These are phyloP conservation scores for Coecobrya sp. DNA, from an alignment of 2,888 invertebrate species.

Conservation along the genomic window DNA sequence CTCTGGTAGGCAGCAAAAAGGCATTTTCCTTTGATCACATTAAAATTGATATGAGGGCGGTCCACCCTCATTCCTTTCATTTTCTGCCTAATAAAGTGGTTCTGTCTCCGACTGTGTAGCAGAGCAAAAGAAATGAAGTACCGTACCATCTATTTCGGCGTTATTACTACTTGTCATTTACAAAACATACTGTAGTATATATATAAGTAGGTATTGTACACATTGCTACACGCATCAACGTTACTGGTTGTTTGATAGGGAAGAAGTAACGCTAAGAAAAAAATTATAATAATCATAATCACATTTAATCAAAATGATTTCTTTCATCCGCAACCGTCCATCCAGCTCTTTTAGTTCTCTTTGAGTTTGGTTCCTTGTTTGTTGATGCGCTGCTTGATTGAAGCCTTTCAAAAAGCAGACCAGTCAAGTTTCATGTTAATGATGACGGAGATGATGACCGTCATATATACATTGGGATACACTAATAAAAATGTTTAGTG, in stretches of 20 bases:
- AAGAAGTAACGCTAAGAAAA: background rate
- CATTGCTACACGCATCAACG: no score
- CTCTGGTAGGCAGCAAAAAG: background rate
- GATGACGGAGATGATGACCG: slow-evolving; percentile 32
- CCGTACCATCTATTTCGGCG: slow-evolving; percentile 30
- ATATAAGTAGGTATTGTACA: no score
- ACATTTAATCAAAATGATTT: slow-evolving; percentile 71
- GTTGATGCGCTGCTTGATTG: slow-evolving; percentile 11
- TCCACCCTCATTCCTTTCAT: slow-evolving; percentile 69
- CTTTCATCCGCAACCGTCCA: no score
- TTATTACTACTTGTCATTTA: slow-evolving; percentile 21
- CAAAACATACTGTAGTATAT: background rate
- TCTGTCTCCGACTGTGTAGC: slow-evolving; percentile 5
- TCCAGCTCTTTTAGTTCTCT: background rate
- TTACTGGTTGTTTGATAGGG: background rate
- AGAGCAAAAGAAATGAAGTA: slow-evolving; percentile 43
- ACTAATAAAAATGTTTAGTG: slow-evolving; percentile 58
- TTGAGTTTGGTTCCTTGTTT: background rate
- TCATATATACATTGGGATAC: slow-evolving; percentile 8
- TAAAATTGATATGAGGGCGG: slow-evolving; percentile 78
- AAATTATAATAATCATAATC: slow-evolving; percentile 69
- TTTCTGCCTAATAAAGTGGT: slow-evolving; percentile 62
- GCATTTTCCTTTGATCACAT: slow-evolving; percentile 47
- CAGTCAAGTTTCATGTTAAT: slow-evolving; percentile 19
- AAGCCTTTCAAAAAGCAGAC: slow-evolving; percentile 4